A percentile compares a stretch with the other conserved stretches of the same genome.
Conservation (phyloP, 2,797 vertebrate genomes). For the Sciaenops ocellatus region DNA sequence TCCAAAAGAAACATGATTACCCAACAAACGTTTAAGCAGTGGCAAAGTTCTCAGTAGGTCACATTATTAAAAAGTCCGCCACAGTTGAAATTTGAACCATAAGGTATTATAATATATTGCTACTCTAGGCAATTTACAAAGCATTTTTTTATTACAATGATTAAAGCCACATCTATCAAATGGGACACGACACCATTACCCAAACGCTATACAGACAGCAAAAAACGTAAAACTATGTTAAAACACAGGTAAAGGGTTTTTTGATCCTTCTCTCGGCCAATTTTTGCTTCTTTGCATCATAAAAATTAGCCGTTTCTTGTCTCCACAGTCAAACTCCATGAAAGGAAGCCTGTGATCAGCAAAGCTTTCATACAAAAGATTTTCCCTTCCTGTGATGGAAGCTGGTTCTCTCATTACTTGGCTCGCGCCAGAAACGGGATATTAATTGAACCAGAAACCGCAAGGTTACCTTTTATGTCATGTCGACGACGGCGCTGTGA, state of each 20-base stretch:
- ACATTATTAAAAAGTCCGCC: constrained; percentile 94
- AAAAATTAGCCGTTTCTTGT: constrained; percentile 72
- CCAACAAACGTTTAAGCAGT: constrained; percentile 92
- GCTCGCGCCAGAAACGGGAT: constrained; percentile 74
- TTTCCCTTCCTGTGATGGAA: constrained; percentile 73
- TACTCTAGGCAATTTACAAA: constrained; percentile 98
- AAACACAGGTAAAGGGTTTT: constrained; percentile 75
- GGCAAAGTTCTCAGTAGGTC: constrained; percentile 91
- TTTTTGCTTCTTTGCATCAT: constrained; percentile 77
- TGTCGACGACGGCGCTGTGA: constrained; percentile 68
- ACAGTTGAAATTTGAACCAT: constrained; percentile 94
- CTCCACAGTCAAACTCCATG: constrained; percentile 75
- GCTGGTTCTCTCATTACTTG: constrained; percentile 79
- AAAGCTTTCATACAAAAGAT: constrained; percentile 73
- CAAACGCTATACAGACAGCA: constrained; percentile 89
- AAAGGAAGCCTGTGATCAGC: constrained; percentile 80
- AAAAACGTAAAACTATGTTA: constrained; percentile 81
- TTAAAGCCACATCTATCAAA: constrained; percentile 97
- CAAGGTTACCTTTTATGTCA: constrained; percentile 86
- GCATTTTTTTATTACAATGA: constrained; percentile 92
- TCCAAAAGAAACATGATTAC: constrained; percentile 91
- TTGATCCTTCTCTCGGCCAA: constrained; percentile 45
- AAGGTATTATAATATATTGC: constrained; percentile 96
- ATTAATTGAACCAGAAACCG: constrained; percentile 84
- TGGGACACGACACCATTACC: constrained; percentile 96